A percentile compares a stretch with the other conserved stretches of the same genome.
phyloP scores from a whole-genome alignment of 1,140 invertebrate genomes.

The Geopemphigus sp. region DNA sequence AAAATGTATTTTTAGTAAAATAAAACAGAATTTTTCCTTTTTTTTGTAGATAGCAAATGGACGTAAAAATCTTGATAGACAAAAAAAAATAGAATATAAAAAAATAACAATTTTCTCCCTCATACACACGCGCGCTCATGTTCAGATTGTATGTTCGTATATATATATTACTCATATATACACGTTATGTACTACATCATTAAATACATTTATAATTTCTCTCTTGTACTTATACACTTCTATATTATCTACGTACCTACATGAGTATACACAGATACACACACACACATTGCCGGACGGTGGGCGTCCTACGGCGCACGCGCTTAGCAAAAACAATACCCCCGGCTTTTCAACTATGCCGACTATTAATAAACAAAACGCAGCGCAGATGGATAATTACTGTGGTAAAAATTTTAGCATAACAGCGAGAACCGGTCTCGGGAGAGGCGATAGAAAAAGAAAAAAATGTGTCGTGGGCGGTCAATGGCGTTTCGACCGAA shows the following conservation, averaged over 20 bases:
- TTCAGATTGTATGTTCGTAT: too few species aligned
- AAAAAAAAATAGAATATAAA: background rate
- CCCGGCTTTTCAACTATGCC: slow-evolving; percentile 35
- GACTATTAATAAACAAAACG: slow-evolving; percentile 45
- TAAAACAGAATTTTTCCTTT: too few species aligned
- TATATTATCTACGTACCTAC: too few species aligned
- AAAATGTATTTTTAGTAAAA: too few species aligned
- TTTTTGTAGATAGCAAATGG: too few species aligned
- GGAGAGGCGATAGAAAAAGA: background rate
- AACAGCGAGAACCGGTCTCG: slow-evolving; percentile 41
- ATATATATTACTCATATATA: too few species aligned
- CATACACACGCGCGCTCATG: too few species aligned
- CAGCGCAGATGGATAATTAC: slow-evolving; percentile 36
- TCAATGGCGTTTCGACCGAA: slow-evolving; percentile 30
- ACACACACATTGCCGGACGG: background rate
- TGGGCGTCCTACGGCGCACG: slow-evolving; percentile 38
- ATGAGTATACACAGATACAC: too few species aligned
- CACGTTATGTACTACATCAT: background rate
- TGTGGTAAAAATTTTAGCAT: slow-evolving; percentile 46
- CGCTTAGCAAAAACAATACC: slow-evolving; percentile 43
- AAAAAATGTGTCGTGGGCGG: slow-evolving; percentile 43
- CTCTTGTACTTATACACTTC: slow-evolving; percentile 2
- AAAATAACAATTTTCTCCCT: background rate
- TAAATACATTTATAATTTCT: slow-evolving; percentile 14
- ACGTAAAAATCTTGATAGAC: background rate